A percentile compares a stretch with the other conserved stretches of the same genome.
phyloP scores from a whole-genome alignment of 2,888 invertebrate genomes.

The Biston stratarius region DNA sequence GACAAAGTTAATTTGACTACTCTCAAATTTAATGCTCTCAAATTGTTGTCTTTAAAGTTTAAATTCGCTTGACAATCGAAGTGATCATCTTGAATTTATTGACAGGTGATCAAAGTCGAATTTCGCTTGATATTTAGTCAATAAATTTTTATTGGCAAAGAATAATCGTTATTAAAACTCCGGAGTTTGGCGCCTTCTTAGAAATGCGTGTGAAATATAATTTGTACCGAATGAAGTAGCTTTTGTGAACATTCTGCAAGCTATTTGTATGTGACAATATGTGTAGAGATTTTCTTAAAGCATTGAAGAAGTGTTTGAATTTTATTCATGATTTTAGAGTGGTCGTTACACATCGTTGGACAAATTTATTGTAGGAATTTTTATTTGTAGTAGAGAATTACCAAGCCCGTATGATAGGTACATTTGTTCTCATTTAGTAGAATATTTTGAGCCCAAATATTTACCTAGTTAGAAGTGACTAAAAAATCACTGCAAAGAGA shows the following conservation, averaged over 20 bases:
- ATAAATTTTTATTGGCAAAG: conserved; percentile 31
- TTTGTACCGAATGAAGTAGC: conserved; percentile 74
- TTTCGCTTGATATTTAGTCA: conserved; percentile 32
- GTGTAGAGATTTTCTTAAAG: conserved; percentile 23
- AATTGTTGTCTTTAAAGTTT: conserved; percentile 37
- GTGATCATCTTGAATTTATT: conserved; percentile 28
- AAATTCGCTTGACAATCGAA: conserved; percentile 36
- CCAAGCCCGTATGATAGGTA: neutral
- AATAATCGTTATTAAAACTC: conserved; percentile 54
- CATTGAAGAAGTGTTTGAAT: conserved; percentile 36
- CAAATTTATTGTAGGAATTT: conserved; percentile 4
- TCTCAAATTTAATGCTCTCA: conserved; percentile 39
- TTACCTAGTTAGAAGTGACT: no score
- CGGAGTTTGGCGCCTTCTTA: conserved; percentile 68
- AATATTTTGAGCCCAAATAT: neutral
- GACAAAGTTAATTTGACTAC: conserved; percentile 52
- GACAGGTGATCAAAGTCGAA: conserved; percentile 42
- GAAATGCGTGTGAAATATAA: conserved; percentile 67
- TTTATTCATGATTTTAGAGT: conserved; percentile 14
- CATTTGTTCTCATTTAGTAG: neutral
- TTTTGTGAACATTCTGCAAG: conserved; percentile 28
- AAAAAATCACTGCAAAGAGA: no score
- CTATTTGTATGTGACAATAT: conserved; percentile 32
- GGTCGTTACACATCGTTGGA: conserved; percentile 22
- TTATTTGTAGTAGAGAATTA: neutral